These are phyloP conservation scores for Rhizoglyphus robini DNA, from an alignment of 1,140 invertebrate genomes.

Conservation along the genomic window DNA sequence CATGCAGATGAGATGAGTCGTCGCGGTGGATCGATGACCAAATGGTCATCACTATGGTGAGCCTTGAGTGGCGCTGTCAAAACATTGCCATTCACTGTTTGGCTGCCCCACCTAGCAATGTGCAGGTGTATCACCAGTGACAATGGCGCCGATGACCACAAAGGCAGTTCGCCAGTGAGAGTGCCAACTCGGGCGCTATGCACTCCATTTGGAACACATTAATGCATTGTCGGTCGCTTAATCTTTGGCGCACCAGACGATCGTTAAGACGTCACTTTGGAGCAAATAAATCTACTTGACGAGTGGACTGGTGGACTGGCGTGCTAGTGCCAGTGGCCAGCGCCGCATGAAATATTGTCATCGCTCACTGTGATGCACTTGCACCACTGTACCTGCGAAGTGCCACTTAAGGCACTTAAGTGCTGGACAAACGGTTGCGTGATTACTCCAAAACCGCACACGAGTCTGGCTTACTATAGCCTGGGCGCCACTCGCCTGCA, in stretches of 20 bases:
- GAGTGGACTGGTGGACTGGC: not conserved
- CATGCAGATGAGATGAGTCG: not conserved
- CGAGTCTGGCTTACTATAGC: not conserved
- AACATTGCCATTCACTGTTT: not conserved
- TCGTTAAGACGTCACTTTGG: slow-evolving; percentile 7
- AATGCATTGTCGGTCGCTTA: not conserved
- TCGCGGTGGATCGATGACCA: slow-evolving; percentile 8
- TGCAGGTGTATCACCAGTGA: slow-evolving; percentile 6
- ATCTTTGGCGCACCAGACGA: not conserved
- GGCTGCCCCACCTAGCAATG: not conserved
- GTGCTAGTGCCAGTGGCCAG: not conserved
- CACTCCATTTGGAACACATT: not conserved
- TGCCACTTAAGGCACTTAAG: slow-evolving; percentile 3
- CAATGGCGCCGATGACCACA: not conserved
- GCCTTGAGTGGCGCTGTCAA: not conserved
- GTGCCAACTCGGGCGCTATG: too few species aligned
- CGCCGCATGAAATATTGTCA: not conserved
- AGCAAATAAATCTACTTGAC: slow-evolving; percentile 6
- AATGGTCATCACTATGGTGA: slow-evolving; percentile 14
- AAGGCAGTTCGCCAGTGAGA: not conserved
- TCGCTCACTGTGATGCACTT: not conserved
- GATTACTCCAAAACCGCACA: slow-evolving; percentile 4
- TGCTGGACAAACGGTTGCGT: slow-evolving; percentile 13
- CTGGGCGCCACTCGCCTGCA: not conserved
- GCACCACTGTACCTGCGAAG: not conserved